A percentile compares a stretch with the other conserved stretches of the same genome.
These are phyloP conservation scores for Brachypodius melanocephalos DNA, from an alignment of 2,113 vertebrate genomes.

Conservation along the genomic window DNA sequence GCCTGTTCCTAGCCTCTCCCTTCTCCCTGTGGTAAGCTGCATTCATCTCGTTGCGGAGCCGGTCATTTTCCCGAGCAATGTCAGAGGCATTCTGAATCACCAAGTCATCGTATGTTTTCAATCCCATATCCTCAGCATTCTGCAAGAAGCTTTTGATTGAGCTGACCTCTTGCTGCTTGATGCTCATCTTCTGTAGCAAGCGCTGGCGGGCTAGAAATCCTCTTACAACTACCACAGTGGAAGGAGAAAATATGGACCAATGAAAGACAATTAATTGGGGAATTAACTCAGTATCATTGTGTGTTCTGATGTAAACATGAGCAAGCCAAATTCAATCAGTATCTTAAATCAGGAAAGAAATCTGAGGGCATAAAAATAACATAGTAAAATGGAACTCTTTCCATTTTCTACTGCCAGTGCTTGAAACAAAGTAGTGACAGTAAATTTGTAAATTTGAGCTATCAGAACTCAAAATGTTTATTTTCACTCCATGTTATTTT, in stretches of 20 bases:
- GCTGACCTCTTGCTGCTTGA: conserved; percentile 77
- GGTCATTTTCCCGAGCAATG: conserved; percentile 88
- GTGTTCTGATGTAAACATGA: neutral
- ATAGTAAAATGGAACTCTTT: neutral
- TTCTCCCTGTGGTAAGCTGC: conserved; percentile 77
- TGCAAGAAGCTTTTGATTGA: conserved; percentile 86
- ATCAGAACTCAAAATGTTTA: neutral
- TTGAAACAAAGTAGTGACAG: neutral
- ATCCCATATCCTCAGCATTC: conserved; percentile 85
- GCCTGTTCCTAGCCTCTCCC: conserved; percentile 75
- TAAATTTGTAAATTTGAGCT: neutral
- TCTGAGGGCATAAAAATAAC: neutral
- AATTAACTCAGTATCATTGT: neutral
- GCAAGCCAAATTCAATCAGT: neutral
- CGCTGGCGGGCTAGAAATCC: conserved; percentile 87
- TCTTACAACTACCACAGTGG: conserved; percentile 77
- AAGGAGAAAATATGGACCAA: conserved; percentile 17
- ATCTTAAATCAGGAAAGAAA: neutral
- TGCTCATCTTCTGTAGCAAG: conserved; percentile 72
- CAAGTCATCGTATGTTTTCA: conserved; percentile 85
- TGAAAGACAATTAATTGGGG: neutral
- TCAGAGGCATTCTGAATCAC: conserved; percentile 93
- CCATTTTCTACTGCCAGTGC: neutral
- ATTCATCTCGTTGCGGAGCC: conserved; percentile 77
- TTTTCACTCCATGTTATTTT: neutral